Percentiles rank a stretch among this genome's conserved stretches.
Conservation (phyloP, 2,888 invertebrate species). For the Campoplex capitator region DNA sequence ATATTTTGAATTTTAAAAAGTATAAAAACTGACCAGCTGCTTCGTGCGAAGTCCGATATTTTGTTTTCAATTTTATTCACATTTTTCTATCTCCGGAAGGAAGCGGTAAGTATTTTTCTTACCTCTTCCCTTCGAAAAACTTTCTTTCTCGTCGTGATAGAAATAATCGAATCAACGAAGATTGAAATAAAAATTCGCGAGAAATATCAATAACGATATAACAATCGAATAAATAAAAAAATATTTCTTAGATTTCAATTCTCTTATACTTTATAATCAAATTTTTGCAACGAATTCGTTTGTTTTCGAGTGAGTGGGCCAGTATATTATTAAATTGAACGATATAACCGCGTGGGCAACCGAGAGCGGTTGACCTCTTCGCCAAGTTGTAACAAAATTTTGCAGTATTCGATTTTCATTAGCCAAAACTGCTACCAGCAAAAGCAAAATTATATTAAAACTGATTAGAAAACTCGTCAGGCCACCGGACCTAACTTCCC, state of each 20-base stretch:
- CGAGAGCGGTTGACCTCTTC: background rate
- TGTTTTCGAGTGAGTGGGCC: background rate
- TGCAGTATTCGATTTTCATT: conserved; percentile 29
- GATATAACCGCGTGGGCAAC: background rate
- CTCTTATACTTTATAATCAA: background rate
- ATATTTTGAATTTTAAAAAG: background rate
- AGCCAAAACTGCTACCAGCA: background rate
- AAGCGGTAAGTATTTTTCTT: background rate
- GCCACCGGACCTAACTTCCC: background rate
- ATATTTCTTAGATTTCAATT: background rate
- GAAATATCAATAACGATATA: background rate
- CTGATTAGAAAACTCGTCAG: background rate
- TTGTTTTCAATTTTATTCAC: background rate
- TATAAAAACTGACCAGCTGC: background rate
- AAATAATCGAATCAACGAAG: background rate
- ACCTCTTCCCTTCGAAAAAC: background rate
- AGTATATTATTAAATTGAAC: conserved; percentile 6
- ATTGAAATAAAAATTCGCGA: background rate
- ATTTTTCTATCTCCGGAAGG: background rate
- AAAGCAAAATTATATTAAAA: background rate
- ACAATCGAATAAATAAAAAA: background rate
- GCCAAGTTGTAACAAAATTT: conserved; percentile 40
- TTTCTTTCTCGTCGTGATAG: background rate
- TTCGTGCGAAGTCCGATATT: background rate
- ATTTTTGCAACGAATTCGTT: background rate